These are phyloP conservation scores for Xestia ashworthii DNA, from an alignment of 2,888 invertebrate species.

Conservation along the genomic window DNA sequence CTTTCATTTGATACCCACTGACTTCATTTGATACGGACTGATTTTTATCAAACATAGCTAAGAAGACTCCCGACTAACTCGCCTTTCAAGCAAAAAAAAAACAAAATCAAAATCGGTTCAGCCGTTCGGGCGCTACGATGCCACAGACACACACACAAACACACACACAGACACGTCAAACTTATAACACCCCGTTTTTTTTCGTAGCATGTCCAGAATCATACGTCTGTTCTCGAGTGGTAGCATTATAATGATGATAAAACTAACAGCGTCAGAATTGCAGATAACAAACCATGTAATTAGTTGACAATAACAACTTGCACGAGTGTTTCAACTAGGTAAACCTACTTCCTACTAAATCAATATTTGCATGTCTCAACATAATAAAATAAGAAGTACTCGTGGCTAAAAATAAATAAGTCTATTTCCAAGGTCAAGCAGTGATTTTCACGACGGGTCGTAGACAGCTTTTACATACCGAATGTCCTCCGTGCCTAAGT, in stretches of 20 bases:
- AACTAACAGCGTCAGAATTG: neutral
- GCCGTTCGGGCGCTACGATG: no score
- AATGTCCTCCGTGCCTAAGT: neutral
- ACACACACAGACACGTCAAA: no score
- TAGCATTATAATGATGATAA: neutral
- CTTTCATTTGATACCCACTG: no score
- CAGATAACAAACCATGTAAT: constrained; percentile 3
- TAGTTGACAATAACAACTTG: constrained; percentile 41
- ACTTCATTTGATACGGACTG: no score
- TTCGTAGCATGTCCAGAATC: no score
- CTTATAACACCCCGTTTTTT: no score
- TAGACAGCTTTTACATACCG: neutral
- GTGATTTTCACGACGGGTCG: neutral
- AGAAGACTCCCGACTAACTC: no score
- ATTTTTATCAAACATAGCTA: no score
- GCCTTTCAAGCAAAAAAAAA: no score
- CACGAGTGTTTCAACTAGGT: constrained; percentile 1
- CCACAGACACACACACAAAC: no score
- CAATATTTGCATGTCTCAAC: constrained; percentile 2
- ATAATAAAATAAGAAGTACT: neutral
- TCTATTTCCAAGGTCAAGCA: neutral
- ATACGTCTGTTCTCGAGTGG: no score
- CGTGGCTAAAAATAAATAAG: neutral
- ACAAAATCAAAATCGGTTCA: no score
- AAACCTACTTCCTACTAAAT: neutral